These are phyloP conservation scores for Oplegnathus fasciatus DNA, from an alignment of 2,113 vertebrate species.

Conservation along the genomic window DNA sequence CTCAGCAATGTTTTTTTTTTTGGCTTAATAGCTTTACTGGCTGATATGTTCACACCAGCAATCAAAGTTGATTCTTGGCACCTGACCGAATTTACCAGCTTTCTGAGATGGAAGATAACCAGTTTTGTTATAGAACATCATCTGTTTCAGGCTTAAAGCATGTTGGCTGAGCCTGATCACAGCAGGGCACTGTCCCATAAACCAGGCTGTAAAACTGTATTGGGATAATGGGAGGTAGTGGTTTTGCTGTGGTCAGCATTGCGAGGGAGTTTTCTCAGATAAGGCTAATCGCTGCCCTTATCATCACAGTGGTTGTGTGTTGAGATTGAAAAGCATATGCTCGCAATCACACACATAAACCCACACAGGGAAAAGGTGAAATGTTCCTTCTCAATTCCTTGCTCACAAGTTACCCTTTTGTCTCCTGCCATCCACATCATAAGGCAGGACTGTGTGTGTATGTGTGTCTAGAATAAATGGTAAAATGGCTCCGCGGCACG, in stretches of 20 bases:
- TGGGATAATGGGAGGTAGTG: conserved; percentile 66
- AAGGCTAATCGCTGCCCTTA: conserved; percentile 77
- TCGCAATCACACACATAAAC: conserved; percentile 44
- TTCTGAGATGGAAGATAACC: conserved; percentile 50
- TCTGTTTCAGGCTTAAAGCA: conserved; percentile 49
- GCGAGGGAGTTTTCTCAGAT: conserved; percentile 75
- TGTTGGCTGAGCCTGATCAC: conserved; percentile 65
- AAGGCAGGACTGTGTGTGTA: conserved; percentile 13
- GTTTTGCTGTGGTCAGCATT: conserved; percentile 78
- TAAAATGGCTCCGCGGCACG: conserved; percentile 19
- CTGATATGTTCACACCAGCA: conserved; percentile 25
- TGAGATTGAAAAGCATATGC: conserved; percentile 75
- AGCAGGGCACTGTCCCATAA: conserved; percentile 68
- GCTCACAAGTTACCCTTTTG: conserved; percentile 51
- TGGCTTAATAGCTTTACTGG: conserved; percentile 24
- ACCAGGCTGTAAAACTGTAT: conserved; percentile 71
- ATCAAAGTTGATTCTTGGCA: conserved; percentile 37
- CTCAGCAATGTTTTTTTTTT: neutral
- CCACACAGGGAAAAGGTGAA: conserved; percentile 55
- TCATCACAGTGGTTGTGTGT: conserved; percentile 63
- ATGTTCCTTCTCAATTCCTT: conserved; percentile 39
- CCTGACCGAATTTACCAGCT: neutral
- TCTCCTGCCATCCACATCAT: conserved; percentile 51
- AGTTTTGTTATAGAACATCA: conserved; percentile 48
- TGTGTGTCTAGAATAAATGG: conserved; percentile 27